phyloP scores from a whole-genome alignment of 2,888 invertebrate species.

The Aphrophora alni region DNA sequence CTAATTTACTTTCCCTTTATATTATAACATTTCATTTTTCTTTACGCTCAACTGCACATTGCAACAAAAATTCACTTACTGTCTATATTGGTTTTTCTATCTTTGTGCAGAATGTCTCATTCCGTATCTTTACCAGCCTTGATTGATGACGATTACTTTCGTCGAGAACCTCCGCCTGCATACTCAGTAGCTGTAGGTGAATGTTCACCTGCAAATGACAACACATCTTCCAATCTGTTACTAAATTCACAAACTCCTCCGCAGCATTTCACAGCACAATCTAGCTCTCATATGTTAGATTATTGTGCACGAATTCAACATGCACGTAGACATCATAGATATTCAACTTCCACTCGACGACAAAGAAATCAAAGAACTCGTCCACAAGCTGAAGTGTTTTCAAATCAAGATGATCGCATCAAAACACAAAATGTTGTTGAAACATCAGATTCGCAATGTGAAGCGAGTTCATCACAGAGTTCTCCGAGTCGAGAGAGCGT shows the following conservation, averaged over 20 bases:
- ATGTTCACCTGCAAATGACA: not conserved
- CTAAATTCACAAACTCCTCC: not conserved
- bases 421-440: slow-evolving; percentile 4
- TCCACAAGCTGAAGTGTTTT: not conserved
- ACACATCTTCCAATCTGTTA: not conserved
- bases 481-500: slow-evolving; percentile 51
- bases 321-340: not conserved
- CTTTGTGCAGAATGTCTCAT: slow-evolving; percentile 45
- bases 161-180: slow-evolving; percentile 60
- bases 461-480: slow-evolving; percentile 45
- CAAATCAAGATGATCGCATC: not conserved
- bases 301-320: not conserved
- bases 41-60: no score
- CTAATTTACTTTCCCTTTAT: no score
- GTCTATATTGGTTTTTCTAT: no score
- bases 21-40: no score
- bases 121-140: slow-evolving; percentile 46
- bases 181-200: slow-evolving; percentile 59
- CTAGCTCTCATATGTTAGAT: not conserved
- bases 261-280: not conserved
- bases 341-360: not conserved
- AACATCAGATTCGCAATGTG: slow-evolving; percentile 38
- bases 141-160: slow-evolving; percentile 53
- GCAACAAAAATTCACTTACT: no score
- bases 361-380: not conserved